Evolutionary conservation across 2,797 vertebrate genomes (phyloP).

Genomic region (Alosa sapidissima): DNA sequence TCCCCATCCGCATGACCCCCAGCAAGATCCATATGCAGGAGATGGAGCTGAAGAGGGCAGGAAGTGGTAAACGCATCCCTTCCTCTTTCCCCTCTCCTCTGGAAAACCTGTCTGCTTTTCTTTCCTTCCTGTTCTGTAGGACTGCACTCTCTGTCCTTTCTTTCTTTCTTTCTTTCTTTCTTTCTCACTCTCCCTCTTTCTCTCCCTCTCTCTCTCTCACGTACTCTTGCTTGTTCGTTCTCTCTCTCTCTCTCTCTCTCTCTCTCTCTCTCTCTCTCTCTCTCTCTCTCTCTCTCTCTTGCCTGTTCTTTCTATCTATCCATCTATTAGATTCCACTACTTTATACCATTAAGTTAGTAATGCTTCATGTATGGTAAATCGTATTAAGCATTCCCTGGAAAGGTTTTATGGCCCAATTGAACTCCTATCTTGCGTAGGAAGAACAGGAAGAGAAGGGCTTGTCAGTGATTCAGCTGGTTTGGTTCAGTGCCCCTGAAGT

Average conservation of each 20-base stretch:
- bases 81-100: background rate
- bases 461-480: background rate
- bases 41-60: slow-evolving; percentile 97
- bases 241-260: background rate
- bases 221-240: background rate
- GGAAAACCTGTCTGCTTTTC: background rate
- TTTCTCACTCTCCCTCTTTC: background rate
- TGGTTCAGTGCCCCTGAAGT: background rate
- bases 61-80: slow-evolving; percentile 81
- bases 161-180: background rate
- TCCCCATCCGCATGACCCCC: slow-evolving; percentile 98
- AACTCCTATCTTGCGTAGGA: background rate
- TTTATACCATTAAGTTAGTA: background rate
- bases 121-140: background rate
- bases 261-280: background rate
- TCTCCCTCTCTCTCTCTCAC: background rate
- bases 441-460: background rate
- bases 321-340: background rate
- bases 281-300: background rate
- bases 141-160: background rate
- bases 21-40: slow-evolving; percentile 99
- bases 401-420: background rate
- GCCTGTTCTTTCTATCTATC: no score
- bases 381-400: background rate
- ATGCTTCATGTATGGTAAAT: background rate